Percentiles rank a stretch among this genome's conserved stretches.
Evolutionary conservation across 1,140 invertebrate genomes (phyloP).

Genomic region (Hyphantria cunea): DNA sequence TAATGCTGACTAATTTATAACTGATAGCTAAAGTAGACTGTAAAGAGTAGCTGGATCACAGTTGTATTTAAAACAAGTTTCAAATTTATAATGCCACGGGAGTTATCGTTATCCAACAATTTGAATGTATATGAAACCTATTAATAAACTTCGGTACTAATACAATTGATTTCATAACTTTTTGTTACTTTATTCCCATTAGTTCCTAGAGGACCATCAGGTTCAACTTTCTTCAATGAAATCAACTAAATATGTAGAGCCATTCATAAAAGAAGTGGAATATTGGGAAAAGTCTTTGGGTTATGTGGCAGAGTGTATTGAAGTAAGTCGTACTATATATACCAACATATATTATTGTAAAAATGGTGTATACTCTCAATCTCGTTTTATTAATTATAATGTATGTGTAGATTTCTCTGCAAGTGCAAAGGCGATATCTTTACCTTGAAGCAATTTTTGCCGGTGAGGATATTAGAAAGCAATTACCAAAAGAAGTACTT

Average conservation of each 20-base stretch:
- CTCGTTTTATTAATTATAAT: not conserved
- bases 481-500: constrained; percentile 89
- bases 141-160: no score
- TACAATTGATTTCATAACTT: not conserved
- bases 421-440: constrained; percentile 90
- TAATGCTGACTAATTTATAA: no score
- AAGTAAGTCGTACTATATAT: constrained; percentile 65
- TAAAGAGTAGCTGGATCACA: no score
- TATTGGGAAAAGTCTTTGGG: constrained; percentile 92
- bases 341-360: not conserved
- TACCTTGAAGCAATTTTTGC: constrained; percentile 93
- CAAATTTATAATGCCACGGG: no score
- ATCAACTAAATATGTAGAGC: constrained; percentile 92
- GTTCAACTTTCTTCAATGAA: constrained; percentile 91
- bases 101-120: no score
- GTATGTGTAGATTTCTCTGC: constrained; percentile 81
- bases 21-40: no score
- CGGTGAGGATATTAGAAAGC: constrained; percentile 92
- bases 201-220: constrained; percentile 88
- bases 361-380: no score
- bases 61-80: no score
- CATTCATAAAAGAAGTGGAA: constrained; percentile 90
- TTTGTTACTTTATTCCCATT: not conserved
- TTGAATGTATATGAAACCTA: no score
- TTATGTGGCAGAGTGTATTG: constrained; percentile 89